These are phyloP conservation scores for Puffinus mauretanicus DNA, from an alignment of 2,113 vertebrate species.

Conservation along the genomic window DNA sequence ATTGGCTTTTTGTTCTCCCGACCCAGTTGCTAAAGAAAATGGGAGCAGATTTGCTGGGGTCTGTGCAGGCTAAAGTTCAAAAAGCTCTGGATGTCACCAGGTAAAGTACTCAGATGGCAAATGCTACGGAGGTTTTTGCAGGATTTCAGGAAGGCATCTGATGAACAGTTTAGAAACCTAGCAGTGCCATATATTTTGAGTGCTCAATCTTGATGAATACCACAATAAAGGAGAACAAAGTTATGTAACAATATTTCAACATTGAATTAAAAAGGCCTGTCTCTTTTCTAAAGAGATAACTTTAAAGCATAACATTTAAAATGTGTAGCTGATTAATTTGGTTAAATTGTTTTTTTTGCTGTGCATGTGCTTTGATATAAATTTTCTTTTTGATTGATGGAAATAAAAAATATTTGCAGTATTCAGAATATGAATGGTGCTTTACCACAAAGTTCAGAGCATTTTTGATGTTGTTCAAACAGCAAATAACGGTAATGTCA, in stretches of 20 bases:
- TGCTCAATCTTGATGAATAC: not conserved
- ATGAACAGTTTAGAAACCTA: not conserved
- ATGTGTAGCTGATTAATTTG: not conserved
- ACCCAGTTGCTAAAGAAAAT: slow-evolving; percentile 98
- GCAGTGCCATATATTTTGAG: not conserved
- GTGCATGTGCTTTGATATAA: not conserved
- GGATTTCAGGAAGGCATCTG: not conserved
- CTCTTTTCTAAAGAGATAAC: not conserved
- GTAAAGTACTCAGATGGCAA: slow-evolving; percentile 62
- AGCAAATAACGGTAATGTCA: not conserved
- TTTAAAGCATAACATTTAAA: not conserved
- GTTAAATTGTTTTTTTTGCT: not conserved
- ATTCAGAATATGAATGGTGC: not conserved
- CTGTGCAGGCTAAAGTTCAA: slow-evolving; percentile 97
- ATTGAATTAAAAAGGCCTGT: not conserved
- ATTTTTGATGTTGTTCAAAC: not conserved
- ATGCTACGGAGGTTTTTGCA: not conserved
- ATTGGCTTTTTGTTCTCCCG: slow-evolving; percentile 97
- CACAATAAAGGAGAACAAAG: not conserved
- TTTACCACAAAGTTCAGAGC: not conserved
- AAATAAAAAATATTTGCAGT: not conserved
- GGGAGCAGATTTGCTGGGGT: slow-evolving; percentile 95
- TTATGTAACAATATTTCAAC: not conserved
- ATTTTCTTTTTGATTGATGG: not conserved
- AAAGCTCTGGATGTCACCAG: slow-evolving; percentile 96